Evolutionary conservation across 2,888 invertebrate genomes (phyloP), one percentile per base, ranked within the genome.

Genomic region (Rhagonycha fulva): DNA sequence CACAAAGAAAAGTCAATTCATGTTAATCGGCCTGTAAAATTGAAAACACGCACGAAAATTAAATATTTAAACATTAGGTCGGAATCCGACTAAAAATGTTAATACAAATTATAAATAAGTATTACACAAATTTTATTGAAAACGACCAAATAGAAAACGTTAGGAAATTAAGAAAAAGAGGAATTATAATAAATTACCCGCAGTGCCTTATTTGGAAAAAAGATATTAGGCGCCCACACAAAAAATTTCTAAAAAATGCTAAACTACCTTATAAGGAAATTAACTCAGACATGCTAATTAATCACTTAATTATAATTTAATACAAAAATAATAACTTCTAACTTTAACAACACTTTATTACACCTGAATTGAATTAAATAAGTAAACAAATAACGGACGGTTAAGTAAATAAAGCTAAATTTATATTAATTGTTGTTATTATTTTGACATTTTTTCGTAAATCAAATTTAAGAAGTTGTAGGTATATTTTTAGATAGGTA

Each of bases 231-330:
- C 77, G 24, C 77, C 77, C 14, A 77, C 77, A 30, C 70, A 47
- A 11, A 68, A 23, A 32, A 72, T 77, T 77, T 75, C 75, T 72
- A 72, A 72, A 71, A 69, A 60, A 67, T 47, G 62, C 47, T 70
- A 74, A 76, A 68, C 30, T 24, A 63, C 75, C 75, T 72, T 70
- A 74, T 77, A 75, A 72, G 77, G 77, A 71, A 19, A 70, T 75
- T 75, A 69, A 67, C 26, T 61, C 26, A 75, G 72, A 71, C 47
- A 71, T 69, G 14, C 70, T 77, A 77, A 77, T 77, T 77, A 77
- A 75, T 77, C 14, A 68, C 71, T 72, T 77, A 77, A 77, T 75
- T 77, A 77, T 70, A 70, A 69, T 67, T 67, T 71, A 67, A 61
- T 68, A 62, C 68, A 68, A 62, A 28, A 75, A 71, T 71, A 71